phyloP scores from a whole-genome alignment of 2,888 invertebrate genomes.

The Listrodromus nycthemerus region DNA sequence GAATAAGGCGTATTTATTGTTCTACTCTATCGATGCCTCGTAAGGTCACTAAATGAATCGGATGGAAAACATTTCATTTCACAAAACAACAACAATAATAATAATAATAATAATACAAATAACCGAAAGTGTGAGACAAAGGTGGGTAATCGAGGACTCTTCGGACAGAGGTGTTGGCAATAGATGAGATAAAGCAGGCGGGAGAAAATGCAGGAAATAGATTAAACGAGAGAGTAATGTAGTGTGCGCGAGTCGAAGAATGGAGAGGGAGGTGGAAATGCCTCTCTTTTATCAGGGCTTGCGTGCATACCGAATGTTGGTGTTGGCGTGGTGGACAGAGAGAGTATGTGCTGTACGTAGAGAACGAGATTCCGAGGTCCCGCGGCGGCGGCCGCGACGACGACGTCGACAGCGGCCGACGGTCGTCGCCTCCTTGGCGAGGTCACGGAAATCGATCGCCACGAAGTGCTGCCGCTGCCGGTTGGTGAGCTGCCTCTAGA shows the following conservation, averaged over 20 bases:
- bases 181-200: conserved; percentile 43
- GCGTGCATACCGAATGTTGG: conserved; percentile 58
- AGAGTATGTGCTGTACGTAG: conserved; percentile 44
- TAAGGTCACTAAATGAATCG: not conserved
- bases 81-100: not conserved
- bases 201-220: conserved; percentile 25
- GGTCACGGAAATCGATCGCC: conserved; percentile 73
- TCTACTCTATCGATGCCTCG: not conserved
- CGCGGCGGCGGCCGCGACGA: conserved; percentile 63
- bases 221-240: conserved; percentile 33
- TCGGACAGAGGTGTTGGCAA: not conserved
- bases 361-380: conserved; percentile 71
- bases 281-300: conserved; percentile 60
- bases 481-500: conserved; percentile 2
- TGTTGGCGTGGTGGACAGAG: conserved; percentile 12
- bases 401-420: conserved; percentile 55
- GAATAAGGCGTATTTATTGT: not conserved
- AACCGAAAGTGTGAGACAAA: not conserved
- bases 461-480: conserved; percentile 49
- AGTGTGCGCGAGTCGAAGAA: conserved; percentile 23
- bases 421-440: conserved; percentile 74
- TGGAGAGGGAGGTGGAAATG: conserved; percentile 35
- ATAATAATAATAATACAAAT: not conserved
- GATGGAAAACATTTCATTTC: not conserved
- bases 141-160: conserved; percentile 3